A percentile compares a stretch with the other conserved stretches of the same genome.
phyloP scores from a whole-genome alignment of 2,113 vertebrate genomes.

The Ceyx melanurus region DNA sequence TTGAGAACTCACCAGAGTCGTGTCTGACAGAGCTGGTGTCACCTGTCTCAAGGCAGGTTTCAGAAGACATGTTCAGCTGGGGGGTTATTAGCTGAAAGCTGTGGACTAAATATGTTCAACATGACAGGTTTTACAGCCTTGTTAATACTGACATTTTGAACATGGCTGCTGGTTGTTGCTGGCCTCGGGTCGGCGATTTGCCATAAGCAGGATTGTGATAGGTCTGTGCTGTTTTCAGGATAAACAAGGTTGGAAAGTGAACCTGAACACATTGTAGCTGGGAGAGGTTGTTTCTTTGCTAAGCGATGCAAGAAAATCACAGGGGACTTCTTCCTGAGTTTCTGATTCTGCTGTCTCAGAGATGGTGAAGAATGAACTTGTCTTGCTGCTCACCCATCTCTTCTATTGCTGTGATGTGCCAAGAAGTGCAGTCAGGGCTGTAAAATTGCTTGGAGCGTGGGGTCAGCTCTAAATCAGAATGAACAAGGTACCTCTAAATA shows the following conservation, averaged over 20 bases:
- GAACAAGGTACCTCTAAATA: neutral
- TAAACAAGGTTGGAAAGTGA: neutral
- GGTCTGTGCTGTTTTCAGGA: neutral
- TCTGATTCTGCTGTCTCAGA: neutral
- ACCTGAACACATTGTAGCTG: neutral
- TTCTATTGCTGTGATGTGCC: neutral
- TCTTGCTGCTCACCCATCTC: neutral
- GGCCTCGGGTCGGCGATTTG: neutral
- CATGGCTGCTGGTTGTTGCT: neutral
- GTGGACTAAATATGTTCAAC: neutral
- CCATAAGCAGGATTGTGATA: rapidly evolving
- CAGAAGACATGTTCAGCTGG: neutral
- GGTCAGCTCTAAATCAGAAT: neutral
- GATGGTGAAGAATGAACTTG: neutral
- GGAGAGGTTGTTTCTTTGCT: neutral
- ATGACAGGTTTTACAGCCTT: neutral
- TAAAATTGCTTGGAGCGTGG: neutral
- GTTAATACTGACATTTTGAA: neutral
- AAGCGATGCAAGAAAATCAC: neutral
- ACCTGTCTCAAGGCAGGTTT: neutral
- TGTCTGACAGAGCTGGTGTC: neutral
- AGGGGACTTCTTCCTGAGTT: neutral
- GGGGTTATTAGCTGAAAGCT: neutral
- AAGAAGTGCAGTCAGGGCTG: neutral
- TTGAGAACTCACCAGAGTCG: neutral